phyloP scores from a whole-genome alignment of 1,140 invertebrate genomes.

The Ptiloglossa arizonensis region DNA sequence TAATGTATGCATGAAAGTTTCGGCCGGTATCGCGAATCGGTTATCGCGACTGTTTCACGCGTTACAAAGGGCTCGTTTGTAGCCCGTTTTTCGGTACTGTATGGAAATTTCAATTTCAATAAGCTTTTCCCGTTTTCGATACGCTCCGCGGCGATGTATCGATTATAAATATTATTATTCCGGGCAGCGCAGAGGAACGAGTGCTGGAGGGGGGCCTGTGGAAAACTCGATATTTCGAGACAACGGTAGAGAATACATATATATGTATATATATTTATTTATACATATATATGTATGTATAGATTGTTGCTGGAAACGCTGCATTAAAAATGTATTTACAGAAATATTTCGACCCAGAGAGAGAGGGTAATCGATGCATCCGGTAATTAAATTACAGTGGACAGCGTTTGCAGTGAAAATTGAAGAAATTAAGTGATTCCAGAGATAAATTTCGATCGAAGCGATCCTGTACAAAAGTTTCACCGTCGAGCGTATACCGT shows the following conservation, averaged over 20 bases:
- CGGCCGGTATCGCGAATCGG: neutral
- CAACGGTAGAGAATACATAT: too few relatives aligned
- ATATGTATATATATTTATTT: too few relatives aligned
- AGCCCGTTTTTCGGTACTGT: neutral
- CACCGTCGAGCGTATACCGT: neutral
- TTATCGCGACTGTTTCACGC: conserved; percentile 29
- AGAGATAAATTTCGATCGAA: neutral
- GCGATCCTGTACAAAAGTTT: too few relatives aligned
- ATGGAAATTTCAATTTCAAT: conserved; percentile 39
- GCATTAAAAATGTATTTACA: conserved; percentile 1
- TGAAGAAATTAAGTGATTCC: neutral
- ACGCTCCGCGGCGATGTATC: neutral
- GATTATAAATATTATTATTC: conserved; percentile 13
- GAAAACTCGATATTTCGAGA: neutral
- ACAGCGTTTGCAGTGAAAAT: neutral
- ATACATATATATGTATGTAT: too few relatives aligned
- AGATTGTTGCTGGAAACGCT: neutral
- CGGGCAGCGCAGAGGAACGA: neutral
- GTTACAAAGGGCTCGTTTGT: conserved; percentile 30
- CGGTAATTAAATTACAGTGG: neutral
- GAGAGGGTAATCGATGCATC: conserved; percentile 7
- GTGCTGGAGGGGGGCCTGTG: too few relatives aligned
- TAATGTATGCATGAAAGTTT: conserved; percentile 32
- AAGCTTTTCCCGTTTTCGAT: too few relatives aligned
- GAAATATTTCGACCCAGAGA: neutral